A percentile compares a stretch with the other conserved stretches of the same genome.
phyloP scores from a whole-genome alignment of 2,888 invertebrate genomes.

The Ochropleura plecta region DNA sequence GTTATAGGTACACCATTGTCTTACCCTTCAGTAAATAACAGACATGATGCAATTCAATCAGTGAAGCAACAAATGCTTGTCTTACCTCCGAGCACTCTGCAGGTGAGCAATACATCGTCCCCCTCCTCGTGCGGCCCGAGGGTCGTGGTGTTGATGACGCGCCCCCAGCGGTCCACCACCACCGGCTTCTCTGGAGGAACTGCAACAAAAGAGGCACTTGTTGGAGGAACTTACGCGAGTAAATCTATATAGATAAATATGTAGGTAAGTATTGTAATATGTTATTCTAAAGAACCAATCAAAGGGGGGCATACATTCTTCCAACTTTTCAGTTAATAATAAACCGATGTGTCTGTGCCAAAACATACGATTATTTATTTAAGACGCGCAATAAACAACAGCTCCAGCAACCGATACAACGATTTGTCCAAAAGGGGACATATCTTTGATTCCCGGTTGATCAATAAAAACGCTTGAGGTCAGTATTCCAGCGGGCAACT shows the following conservation, averaged over 20 bases:
- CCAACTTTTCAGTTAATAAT: background rate
- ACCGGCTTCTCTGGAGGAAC: constrained; percentile 97
- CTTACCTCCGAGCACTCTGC: constrained; percentile 95
- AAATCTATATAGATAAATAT: too few relatives aligned
- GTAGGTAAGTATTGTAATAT: too few relatives aligned
- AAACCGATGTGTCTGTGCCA: background rate
- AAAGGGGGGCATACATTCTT: background rate
- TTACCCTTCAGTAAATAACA: background rate
- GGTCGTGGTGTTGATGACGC: constrained; percentile 94
- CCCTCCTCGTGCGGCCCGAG: constrained; percentile 96
- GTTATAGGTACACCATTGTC: background rate
- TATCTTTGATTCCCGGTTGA: constrained; percentile 31
- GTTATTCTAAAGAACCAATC: too few relatives aligned
- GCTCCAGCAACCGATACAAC: background rate
- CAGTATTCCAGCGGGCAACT: constrained; percentile 40
- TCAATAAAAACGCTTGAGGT: constrained; percentile 47
- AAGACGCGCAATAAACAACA: background rate
- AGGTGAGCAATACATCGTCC: constrained; percentile 95
- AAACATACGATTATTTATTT: background rate
- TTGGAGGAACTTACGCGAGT: background rate
- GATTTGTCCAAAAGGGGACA: constrained; percentile 1
- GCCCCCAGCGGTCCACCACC: constrained; percentile 96
- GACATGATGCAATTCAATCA: background rate
- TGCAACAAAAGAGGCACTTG: constrained; percentile 81
- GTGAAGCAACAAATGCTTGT: background rate